Evolutionary conservation across 2,113 vertebrate genomes (phyloP).

Genomic region (Agapornis roseicollis): DNA sequence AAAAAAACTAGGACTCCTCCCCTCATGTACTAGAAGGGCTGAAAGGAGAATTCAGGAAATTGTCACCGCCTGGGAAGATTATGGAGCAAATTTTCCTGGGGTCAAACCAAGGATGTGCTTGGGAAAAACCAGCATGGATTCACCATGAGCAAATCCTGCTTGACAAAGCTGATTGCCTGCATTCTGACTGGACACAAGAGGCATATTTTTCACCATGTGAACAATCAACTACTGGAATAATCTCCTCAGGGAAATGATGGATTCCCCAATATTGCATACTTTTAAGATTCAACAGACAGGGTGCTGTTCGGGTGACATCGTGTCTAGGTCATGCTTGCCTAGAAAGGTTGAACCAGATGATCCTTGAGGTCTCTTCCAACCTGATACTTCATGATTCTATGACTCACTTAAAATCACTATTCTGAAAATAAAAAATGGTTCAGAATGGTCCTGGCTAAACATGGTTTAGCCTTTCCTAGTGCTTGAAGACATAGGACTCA

Average conservation of each 20-base stretch:
- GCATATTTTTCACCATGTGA: background rate
- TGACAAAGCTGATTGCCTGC: background rate
- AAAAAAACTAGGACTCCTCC: background rate
- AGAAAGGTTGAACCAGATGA: background rate
- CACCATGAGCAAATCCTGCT: background rate
- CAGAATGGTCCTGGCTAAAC: background rate
- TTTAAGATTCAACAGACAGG: background rate
- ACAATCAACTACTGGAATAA: background rate
- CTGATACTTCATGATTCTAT: background rate
- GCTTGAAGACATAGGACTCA: background rate
- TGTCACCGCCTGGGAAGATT: background rate
- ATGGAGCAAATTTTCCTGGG: background rate
- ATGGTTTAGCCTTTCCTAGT: background rate
- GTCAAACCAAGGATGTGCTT: background rate
- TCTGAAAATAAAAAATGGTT: accelerated
- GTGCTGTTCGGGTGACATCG: background rate
- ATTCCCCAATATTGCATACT: background rate
- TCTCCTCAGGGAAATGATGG: background rate
- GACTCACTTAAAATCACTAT: background rate
- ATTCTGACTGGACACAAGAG: background rate
- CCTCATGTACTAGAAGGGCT: background rate
- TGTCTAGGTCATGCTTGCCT: background rate
- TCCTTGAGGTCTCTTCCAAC: background rate
- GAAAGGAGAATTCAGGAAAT: background rate
- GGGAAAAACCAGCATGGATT: background rate